A percentile compares a stretch with the other conserved stretches of the same genome.
These are phyloP conservation scores for Coluber constrictor DNA, from an alignment of 2,797 vertebrate genomes.

Conservation along the genomic window DNA sequence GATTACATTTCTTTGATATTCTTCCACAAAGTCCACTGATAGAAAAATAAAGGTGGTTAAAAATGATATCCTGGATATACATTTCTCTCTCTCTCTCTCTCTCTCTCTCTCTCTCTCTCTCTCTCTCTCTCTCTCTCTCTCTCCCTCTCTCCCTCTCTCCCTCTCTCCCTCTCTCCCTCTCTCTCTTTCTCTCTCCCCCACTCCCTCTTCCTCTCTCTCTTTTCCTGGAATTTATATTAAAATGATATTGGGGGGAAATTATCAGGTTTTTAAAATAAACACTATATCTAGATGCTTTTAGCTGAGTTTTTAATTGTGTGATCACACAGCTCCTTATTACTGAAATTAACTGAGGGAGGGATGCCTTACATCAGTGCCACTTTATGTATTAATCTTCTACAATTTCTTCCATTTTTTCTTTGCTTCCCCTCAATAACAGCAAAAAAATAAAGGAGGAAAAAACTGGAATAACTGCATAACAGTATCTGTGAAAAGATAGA, in stretches of 20 bases:
- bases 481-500: not conserved
- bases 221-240: not conserved
- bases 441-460: not conserved
- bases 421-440: not conserved
- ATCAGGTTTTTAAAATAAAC: not conserved
- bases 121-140: no score
- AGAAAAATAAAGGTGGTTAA: not conserved
- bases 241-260: not conserved
- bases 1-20: not conserved
- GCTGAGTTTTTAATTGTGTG: not conserved
- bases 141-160: no score
- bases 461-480: not conserved
- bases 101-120: accelerated
- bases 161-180: accelerated
- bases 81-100: no score
- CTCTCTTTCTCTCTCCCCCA: no score
- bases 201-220: no score
- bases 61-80: not conserved
- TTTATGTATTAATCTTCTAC: not conserved
- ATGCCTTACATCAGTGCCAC: not conserved
- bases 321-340: not conserved
- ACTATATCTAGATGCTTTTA: not conserved
- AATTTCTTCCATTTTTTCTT: not conserved
- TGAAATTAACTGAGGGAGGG: not conserved
- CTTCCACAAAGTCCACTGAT: not conserved